phyloP scores from a whole-genome alignment of 2,797 vertebrate species.

The Champsocephalus gunnari region DNA sequence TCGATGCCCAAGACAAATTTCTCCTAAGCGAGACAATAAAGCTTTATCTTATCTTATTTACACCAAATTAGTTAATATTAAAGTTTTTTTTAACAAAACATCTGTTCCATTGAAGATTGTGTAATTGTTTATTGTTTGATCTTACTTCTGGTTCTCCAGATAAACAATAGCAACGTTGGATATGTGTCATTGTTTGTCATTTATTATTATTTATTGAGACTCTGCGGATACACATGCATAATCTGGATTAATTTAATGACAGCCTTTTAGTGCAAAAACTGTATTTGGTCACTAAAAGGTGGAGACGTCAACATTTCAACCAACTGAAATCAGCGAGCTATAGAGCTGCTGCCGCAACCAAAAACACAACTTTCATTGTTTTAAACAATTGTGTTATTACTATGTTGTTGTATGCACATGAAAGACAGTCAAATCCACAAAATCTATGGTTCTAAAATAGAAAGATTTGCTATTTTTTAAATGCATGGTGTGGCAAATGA shows the following conservation, averaged over 20 bases:
- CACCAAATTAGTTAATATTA: conserved; percentile 1
- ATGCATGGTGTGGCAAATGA: background rate
- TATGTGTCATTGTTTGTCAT: conserved; percentile 2
- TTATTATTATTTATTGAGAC: background rate
- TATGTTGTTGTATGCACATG: background rate
- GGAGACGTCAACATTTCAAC: too few species aligned
- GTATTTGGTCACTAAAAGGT: too few species aligned
- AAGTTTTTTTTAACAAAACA: conserved; percentile 9
- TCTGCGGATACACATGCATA: background rate
- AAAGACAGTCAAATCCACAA: background rate
- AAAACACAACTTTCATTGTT: background rate
- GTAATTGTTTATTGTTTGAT: background rate
- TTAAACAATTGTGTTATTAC: background rate
- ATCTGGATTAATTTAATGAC: too few species aligned
- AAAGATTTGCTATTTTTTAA: background rate
- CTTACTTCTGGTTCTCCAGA: conserved; percentile 12
- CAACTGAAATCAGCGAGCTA: too few species aligned
- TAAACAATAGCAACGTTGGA: background rate
- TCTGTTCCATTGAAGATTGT: background rate
- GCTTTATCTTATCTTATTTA: background rate
- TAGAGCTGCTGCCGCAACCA: too few species aligned
- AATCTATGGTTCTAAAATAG: background rate
- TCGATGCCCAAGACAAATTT: too few species aligned
- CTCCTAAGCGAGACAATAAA: too few species aligned
- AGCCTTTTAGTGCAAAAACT: too few species aligned